Evolutionary conservation across 2,797 vertebrate genomes (phyloP), one percentile per base, ranked within the genome.

Genomic region (Euphonia xanthogaster): DNA sequence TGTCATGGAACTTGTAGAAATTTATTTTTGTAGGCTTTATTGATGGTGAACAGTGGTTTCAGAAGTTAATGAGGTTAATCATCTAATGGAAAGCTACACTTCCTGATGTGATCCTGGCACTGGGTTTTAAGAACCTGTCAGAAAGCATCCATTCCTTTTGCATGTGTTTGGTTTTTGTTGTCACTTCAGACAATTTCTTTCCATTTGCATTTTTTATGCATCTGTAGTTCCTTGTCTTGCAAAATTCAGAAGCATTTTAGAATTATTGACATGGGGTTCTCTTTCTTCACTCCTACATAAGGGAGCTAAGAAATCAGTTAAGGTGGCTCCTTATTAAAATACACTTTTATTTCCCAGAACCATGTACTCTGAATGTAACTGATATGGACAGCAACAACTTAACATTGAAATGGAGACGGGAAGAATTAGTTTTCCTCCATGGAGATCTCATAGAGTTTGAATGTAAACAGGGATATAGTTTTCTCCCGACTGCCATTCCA

Each of bases 391-490:
- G 71, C 55, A 97, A 96, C 77, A 97, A 98, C 47, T 40, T 98
- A 88, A 81, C 95, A 55, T 23, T 98, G 87, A 98, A 97, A 81
- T 98, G 98, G 98, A 97, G 79, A 37, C 95, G 95, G 54, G 97
- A 98, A 84, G 94, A 97, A 33, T 48, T 95, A 16, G 61, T 95
- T 72, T 97, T 98, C 65, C 84, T 98, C 13, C 98, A 98, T 11
- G 98, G 98, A 21, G 98, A 98, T 58, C 88, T 97, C 24, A 68
- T 98, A 37, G 98, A 98, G 57, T 98, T 98, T 86, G 83, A 94
- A 61, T 98, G 98, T 80, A 97, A 97, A 65, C 87, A 93, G 31
- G 98, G 98, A 13, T 97, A 97, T 74, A 67, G 6, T 33, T 88
- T 98, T 44, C n/a, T 97, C 16, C 92, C 93, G 5, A 71, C 77